phyloP scores from a whole-genome alignment of 2,888 invertebrate species.

The Heterodera filipjevi region DNA sequence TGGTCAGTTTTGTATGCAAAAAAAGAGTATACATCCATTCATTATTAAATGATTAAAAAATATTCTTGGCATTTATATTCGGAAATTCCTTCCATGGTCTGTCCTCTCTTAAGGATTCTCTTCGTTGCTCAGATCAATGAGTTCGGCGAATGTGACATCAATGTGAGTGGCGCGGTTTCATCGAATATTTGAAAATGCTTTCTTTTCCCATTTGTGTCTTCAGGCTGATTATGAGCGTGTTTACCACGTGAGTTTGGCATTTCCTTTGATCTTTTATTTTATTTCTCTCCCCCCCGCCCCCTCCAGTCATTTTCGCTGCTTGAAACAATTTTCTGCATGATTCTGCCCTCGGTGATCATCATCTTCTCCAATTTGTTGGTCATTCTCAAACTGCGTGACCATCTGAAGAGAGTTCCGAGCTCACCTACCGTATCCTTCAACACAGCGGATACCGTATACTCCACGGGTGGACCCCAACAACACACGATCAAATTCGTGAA shows the following conservation, averaged over 20 bases:
- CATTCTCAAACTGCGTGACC: conserved; percentile 53
- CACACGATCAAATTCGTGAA: conserved; percentile 43
- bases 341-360: conserved; percentile 54
- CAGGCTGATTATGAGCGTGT: conserved; percentile 46
- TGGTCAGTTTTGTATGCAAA: conserved; percentile 41
- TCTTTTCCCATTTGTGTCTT: background rate
- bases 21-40: too few relatives aligned
- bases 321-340: conserved; percentile 57
- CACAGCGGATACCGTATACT: conserved; percentile 47
- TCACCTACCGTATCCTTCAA: conserved; percentile 61
- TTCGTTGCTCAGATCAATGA: conserved; percentile 53
- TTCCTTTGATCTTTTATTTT: background rate
- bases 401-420: conserved; percentile 47
- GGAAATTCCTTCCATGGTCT: too few relatives aligned
- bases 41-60: too few relatives aligned
- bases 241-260: conserved; percentile 49
- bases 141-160: conserved; percentile 55
- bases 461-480: conserved; percentile 34
- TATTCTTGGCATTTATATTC: too few relatives aligned
- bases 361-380: conserved; percentile 57
- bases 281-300: background rate
- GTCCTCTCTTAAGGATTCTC: conserved; percentile 41
- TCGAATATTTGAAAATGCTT: background rate
- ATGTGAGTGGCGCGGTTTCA: conserved; percentile 17
- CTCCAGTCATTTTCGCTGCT: conserved; percentile 38